A percentile compares a stretch with the other conserved stretches of the same genome.
phyloP scores from a whole-genome alignment of 1,140 invertebrate genomes.

The Microplitis mediator region DNA sequence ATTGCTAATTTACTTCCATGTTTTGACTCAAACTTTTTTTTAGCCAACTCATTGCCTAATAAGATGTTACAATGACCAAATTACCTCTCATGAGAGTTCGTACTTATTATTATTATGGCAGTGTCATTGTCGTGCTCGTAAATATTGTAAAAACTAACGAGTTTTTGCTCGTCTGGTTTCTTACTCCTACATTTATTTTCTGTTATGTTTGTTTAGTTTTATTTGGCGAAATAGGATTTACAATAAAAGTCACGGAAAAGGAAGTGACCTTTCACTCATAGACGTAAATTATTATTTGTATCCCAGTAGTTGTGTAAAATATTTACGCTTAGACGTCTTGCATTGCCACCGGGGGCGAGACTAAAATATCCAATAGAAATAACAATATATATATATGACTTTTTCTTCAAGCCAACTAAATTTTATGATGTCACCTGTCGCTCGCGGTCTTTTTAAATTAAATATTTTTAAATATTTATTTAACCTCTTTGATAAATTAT shows the following conservation, averaged over 20 bases:
- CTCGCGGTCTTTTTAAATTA: too few relatives aligned
- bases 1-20: too few relatives aligned
- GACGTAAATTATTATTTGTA: constrained; percentile 1
- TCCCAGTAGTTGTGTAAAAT: not conserved
- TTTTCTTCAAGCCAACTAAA: too few relatives aligned
- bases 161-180: not conserved
- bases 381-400: too few relatives aligned
- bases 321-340: not conserved
- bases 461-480: too few relatives aligned
- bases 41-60: too few relatives aligned
- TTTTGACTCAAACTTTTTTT: too few relatives aligned
- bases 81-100: constrained; percentile 5
- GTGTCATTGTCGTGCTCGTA: too few relatives aligned
- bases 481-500: too few relatives aligned
- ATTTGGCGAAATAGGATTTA: not conserved
- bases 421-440: too few relatives aligned
- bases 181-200: not conserved
- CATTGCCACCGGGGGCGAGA: not conserved
- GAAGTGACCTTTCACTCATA: constrained; percentile 2
- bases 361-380: too few relatives aligned
- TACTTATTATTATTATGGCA: not conserved
- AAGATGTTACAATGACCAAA: constrained; percentile 7
- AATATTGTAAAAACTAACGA: not conserved
- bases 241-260: not conserved
- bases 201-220: too few relatives aligned